Evolutionary conservation across 1,140 invertebrate genomes (phyloP), one percentile per base, ranked within the genome.

Genomic region (Drosophila subpulchrella): DNA sequence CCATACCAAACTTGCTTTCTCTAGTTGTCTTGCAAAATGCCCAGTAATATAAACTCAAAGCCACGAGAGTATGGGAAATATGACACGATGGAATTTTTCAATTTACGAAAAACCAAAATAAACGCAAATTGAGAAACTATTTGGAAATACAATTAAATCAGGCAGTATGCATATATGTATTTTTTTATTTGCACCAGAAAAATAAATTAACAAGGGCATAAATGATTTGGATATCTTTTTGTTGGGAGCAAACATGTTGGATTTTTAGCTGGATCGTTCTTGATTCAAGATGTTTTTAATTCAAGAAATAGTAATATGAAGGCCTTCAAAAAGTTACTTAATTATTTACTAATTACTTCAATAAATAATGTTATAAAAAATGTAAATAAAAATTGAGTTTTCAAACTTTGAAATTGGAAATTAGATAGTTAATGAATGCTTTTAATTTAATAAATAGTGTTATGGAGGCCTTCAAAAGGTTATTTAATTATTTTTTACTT

Each of bases 71-170:
- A 7, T 8, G 39, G 6, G 36, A 41, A 42, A 63, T 63, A 63
- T 60, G 27, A 63, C 3, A 44, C 60, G 34, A 12, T 0, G 27
- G 60, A 42, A 63, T 63, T 24, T 39, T 34, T 42, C 6, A 6
- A 42, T 58, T 58, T 41, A 12, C 32, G 0, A 6, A 24, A 47
- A 54, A 0, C 34, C 1, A 39, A 39, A 39, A 36, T 55, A 56
- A 11, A 41, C 0, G 50, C 3, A n/a, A 39, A 39, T 20, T 58
- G 12, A 30, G 20, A 13, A 42, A 13, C 17, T 60, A 62, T 42
- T 30, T 6, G 38, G 0, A 15, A 42, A 39, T 27, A 6, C 13
- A 27, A 39, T 13, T 13, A 60, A 60, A 11, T 38, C 20, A 30
- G 20, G 0, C 24, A n/a, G 12, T n/a, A 13, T 27, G 1, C 5